Evolutionary conservation across 2,113 vertebrate species (phyloP), one percentile per base, ranked within the genome.

Genomic region (Strix uralensis): DNA sequence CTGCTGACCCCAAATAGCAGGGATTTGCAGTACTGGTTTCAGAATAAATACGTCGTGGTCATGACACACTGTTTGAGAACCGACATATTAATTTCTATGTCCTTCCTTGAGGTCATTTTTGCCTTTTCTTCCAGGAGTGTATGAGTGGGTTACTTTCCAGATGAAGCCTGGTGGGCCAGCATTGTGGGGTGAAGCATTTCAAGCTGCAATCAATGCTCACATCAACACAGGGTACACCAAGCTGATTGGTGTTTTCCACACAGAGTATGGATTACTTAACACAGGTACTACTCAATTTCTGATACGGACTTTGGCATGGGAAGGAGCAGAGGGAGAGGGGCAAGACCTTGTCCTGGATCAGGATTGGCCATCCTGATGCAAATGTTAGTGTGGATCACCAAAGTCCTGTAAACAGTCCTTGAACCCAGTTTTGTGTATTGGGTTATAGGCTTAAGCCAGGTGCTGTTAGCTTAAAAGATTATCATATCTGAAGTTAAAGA

Each of bases 131-230:
- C 49, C 94, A 99, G 99, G 99, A 80, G 97, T 99, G 14, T 99
- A 98, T 22, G 99, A 99, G 95, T 96, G 99, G 96, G 97, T 97
- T 10, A 98, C 98, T 36, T 99, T 99, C 96, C 98, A 98, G 91
- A 99, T 99, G 99, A 98, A 98, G 58, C 99, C 99, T 10, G 99
- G 99, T 4, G 99, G 99, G 29, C 99, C 99, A 15, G 98, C 98
- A 1, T 83, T 99, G 69, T 99, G 99, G 99, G 99, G 98, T 5
- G 23, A 97, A 0, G 88, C 97, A 3, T 99, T 99, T 93, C 98
- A 88, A 96, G 98, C 96, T 5, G 98, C 99, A 23, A 11, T 99
- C 55, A 96, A 52, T 8, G 91, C 98, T 91, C 99, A 99, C 38
- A 72, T 98, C 42, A 97, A 97, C 47, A 98, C 98, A 34, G 99